Conservation (phyloP, 2,113 vertebrate species). For the Gracilinanus agilis region DNA sequence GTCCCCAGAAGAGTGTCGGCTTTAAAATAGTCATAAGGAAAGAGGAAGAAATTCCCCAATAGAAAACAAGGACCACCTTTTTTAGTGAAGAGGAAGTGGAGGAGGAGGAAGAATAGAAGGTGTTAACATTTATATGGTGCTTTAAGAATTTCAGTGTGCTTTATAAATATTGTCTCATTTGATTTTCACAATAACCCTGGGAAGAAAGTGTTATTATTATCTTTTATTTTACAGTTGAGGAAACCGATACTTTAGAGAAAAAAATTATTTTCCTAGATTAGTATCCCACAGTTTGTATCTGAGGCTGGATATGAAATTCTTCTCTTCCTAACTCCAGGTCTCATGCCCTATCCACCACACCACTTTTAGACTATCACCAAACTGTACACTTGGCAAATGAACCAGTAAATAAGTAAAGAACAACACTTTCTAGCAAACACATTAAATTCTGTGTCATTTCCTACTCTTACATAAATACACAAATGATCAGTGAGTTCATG, state of each 20-base stretch:
- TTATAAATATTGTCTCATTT: neutral
- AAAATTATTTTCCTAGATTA: neutral
- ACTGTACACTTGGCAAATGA: neutral
- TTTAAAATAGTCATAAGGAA: neutral
- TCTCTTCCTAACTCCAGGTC: neutral
- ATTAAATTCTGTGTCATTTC: neutral
- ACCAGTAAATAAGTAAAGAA: neutral
- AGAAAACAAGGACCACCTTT: neutral
- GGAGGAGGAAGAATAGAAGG: neutral
- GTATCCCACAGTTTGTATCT: neutral
- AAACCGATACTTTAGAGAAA: neutral
- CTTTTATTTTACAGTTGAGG: neutral
- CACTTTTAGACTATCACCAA: neutral
- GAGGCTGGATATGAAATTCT: neutral
- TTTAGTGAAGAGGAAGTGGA: too few species aligned
- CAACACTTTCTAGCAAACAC: neutral
- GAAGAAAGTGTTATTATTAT: neutral
- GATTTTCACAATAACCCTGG: neutral
- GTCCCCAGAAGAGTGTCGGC: neutral
- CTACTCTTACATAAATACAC: neutral
- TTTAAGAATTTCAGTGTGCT: neutral
- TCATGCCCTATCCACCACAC: neutral
- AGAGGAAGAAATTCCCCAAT: neutral
- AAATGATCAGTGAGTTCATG: neutral
- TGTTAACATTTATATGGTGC: neutral